phyloP scores from a whole-genome alignment of 2,113 vertebrate species.

The Rattus rattus region DNA sequence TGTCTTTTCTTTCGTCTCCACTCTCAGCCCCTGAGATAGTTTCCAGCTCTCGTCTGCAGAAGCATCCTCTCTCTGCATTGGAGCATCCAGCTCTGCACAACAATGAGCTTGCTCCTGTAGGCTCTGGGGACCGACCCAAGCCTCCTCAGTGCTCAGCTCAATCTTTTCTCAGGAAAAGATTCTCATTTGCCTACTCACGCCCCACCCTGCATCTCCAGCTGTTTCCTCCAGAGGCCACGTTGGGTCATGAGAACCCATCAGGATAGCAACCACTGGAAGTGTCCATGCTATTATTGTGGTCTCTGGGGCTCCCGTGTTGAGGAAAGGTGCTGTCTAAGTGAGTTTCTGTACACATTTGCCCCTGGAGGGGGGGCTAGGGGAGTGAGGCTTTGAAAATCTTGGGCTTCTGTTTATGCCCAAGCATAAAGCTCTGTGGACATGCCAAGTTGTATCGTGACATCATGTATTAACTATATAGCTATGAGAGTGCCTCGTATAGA shows the following conservation, averaged over 20 bases:
- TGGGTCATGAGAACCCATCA: background rate
- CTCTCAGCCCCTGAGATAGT: background rate
- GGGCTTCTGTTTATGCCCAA: background rate
- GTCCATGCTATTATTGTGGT: background rate
- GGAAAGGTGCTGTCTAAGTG: background rate
- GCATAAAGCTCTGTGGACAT: background rate
- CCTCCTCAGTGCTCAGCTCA: background rate
- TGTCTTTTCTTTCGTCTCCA: background rate
- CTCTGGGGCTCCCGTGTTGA: background rate
- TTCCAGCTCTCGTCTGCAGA: background rate
- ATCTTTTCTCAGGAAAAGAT: background rate
- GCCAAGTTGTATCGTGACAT: background rate
- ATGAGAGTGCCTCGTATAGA: background rate
- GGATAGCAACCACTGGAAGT: background rate
- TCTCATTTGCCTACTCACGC: background rate
- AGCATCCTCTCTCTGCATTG: too few relatives aligned
- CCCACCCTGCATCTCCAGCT: background rate
- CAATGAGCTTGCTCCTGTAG: background rate
- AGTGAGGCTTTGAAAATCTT: background rate
- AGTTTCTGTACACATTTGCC: background rate
- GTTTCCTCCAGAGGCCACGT: background rate
- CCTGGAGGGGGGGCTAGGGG: background rate
- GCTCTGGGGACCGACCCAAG: background rate
- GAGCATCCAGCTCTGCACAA: background rate
- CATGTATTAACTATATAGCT: background rate